Evolutionary conservation across 92 coral and sea anemone species (phyloP), one percentile per base, ranked within the genome.

Genomic region (Siderastrea siderea): DNA sequence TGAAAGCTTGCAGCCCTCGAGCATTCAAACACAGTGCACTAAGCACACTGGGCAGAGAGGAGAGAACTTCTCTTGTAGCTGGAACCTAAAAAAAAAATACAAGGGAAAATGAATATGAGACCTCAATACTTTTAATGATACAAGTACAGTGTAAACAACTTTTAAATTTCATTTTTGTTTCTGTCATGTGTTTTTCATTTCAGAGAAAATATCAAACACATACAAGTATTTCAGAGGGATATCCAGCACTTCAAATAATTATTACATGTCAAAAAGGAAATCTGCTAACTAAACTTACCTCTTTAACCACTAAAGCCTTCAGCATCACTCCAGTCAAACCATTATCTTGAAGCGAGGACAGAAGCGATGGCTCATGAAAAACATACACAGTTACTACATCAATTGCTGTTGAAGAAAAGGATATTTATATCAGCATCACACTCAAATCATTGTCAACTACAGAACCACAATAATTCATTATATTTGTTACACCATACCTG

Each of bases 321-420:
- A 97, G 94, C 65, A 97, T 96, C 7, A 97, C 99, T 67, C 96
- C 98, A n/a, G 99, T 97, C 57, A 97, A 86, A 57, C 98, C 98
- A 88, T 94, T 91, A 80, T 97, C 99, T 96, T 97, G 99, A 59
- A 97, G 91, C 3, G 99, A 95, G 3, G 99, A 97, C 17, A 97
- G 94, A 61, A 95, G 78, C 5, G 99, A 97, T 9, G 99, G 99
- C 77, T 97, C 99, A 79, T 97, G 99, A 88, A 97, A 97, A 26
- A 97, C 98, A 77, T 97, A 97, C 38, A 95, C 99, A 16, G 99
- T 97, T 53, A 97, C 99, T 51, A 96, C 98, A 79, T 97, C 99
- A 62, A 95, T 97, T 74, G 99, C 99, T 97, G 91, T 73, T 74
- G 17, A 19, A 51, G 71, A 73, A 47, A 60, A 58, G 47, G 62